Evolutionary conservation across 2,888 invertebrate species (phyloP).

Genomic region (Trypoxylon attenuatum): DNA sequence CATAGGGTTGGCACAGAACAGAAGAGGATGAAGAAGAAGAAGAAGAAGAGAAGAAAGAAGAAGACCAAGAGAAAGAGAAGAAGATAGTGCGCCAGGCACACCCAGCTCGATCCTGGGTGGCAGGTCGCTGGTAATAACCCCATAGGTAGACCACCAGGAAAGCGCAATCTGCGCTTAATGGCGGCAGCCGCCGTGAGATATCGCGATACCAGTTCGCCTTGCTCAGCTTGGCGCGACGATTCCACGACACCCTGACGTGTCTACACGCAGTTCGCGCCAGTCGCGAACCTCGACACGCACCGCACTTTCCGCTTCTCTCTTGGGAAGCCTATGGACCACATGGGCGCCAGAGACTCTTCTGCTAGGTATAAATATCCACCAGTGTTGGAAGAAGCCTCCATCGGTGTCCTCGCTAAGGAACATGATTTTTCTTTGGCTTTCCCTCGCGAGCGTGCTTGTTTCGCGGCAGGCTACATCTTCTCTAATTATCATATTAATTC

Average conservation of each 20-base stretch:
- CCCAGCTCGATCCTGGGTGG: constrained; percentile 66
- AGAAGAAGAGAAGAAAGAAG: constrained; percentile 4
- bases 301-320: no score
- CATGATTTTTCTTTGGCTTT: not conserved
- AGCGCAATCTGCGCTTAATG: constrained; percentile 66
- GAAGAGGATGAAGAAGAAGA: not conserved
- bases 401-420: not conserved
- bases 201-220: constrained; percentile 57
- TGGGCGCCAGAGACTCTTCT: no score
- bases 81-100: constrained; percentile 52
- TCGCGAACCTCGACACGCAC: no score
- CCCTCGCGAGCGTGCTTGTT: not conserved
- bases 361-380: no score
- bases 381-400: no score
- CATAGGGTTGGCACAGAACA: constrained; percentile 19
- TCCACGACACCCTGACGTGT: constrained; percentile 26
- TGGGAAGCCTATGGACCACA: no score
- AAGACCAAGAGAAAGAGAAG: not conserved
- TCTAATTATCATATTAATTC: constrained; percentile 9
- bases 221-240: constrained; percentile 34
- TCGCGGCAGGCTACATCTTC: not conserved
- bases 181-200: constrained; percentile 63
- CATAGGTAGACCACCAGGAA: constrained; percentile 68
- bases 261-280: no score
- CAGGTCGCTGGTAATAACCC: constrained; percentile 66